Evolutionary conservation across 1,140 invertebrate species (phyloP).

Genomic region (Heliconius hermathena): DNA sequence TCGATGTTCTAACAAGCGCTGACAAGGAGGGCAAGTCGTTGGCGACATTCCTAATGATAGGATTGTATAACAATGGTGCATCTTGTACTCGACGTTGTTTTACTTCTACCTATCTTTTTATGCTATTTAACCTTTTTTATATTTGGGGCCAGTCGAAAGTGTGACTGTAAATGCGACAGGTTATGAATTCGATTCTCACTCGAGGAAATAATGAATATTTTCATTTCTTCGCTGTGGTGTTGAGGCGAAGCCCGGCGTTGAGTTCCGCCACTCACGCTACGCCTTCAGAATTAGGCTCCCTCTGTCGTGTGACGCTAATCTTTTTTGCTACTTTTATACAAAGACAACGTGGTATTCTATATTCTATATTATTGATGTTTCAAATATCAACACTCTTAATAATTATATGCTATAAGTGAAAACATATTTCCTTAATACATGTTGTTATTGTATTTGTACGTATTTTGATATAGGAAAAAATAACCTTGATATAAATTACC

Average conservation of each 20-base stretch:
- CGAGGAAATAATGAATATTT: no score
- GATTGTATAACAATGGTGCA: conserved; percentile 35
- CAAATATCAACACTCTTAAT: no score
- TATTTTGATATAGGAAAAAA: no score
- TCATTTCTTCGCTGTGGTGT: no score
- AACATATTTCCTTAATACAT: background rate
- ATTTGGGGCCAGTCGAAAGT: no score
- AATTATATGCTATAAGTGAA: background rate
- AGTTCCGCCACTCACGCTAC: no score
- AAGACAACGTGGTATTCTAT: background rate
- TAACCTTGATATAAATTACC: background rate
- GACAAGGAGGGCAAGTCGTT: conserved; percentile 26
- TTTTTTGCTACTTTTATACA: background rate
- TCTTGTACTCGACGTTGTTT: conserved; percentile 20
- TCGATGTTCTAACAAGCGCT: conserved; percentile 33
- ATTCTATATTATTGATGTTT: no score
- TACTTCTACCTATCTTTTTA: background rate
- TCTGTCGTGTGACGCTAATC: no score
- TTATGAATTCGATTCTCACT: no score
- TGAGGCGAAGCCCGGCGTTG: no score
- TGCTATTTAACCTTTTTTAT: conserved; percentile 21
- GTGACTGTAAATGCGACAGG: no score
- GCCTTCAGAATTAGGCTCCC: no score
- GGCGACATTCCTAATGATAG: conserved; percentile 37
- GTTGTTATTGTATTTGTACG: background rate